Conservation (phyloP, 2,797 vertebrate species). For the Agapornis canus region DNA sequence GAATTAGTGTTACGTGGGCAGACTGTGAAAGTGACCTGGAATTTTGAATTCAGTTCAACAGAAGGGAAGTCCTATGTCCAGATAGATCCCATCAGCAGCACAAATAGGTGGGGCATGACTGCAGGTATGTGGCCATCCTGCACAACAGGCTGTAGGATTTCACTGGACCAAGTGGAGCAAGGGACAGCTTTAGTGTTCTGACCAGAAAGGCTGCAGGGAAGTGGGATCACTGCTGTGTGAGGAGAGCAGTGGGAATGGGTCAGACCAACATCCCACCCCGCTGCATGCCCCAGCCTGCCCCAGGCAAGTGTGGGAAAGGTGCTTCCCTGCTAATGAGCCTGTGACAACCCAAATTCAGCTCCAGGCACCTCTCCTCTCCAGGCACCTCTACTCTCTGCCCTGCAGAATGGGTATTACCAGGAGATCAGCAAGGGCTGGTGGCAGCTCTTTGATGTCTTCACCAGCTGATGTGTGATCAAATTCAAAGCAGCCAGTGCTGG, state of each 20-base stretch:
- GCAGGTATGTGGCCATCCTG: neutral
- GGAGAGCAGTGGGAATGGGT: neutral
- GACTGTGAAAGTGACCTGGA: neutral
- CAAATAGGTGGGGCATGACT: neutral
- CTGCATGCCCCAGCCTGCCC: neutral
- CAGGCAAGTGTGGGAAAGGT: rapidly evolving
- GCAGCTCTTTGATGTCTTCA: neutral
- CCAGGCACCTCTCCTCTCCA: neutral
- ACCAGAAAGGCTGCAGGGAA: rapidly evolving
- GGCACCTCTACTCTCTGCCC: neutral
- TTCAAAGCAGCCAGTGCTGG: neutral
- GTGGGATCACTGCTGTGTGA: rapidly evolving
- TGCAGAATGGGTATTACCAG: rapidly evolving
- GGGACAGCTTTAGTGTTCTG: neutral
- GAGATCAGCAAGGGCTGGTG: neutral
- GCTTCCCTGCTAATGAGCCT: neutral
- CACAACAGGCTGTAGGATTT: neutral
- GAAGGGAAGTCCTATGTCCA: neutral
- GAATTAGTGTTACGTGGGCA: neutral
- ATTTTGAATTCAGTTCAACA: neutral
- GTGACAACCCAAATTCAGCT: neutral
- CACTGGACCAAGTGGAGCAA: neutral
- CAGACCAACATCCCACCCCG: neutral
- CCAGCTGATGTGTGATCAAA: neutral
- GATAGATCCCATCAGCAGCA: neutral